Evolutionary conservation across 2,113 vertebrate genomes (phyloP), one percentile per base, ranked within the genome.

Genomic region (Martes martes): DNA sequence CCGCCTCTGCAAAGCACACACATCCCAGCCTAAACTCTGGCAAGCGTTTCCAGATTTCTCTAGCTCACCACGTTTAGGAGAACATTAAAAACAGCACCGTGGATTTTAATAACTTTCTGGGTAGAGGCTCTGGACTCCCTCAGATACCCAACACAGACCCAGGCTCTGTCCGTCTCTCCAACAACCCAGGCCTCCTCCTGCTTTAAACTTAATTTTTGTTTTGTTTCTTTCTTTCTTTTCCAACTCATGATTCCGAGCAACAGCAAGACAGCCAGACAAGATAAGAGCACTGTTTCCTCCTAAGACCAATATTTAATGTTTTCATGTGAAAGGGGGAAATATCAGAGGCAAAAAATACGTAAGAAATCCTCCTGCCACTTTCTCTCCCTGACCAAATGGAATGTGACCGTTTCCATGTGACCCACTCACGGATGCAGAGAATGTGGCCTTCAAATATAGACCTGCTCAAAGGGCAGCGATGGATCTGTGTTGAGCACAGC

Each of bases 391-490:
- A 86, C 42, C 52, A 95, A 97, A 83, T 79, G 76, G 79, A 95
- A 93, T 88, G 39, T 50, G 55, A 61, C 6, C 69, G 47, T 28
- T 89, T 91, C 79, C 80, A 92, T 59, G 65, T 45, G 82, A 91
- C 96, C 26, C 79, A 79, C 42, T 95, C 59, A 93, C 50, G 85
- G 45, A 83, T 42, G 52, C 31, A 94, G 76, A 95, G 89, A 95
- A 95, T 84, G 83, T 31, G 23, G 74, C 50, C 80, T 95, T 97
- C 96, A 98, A 97, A 96, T 97, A 95, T 63, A 96, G 93, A 96
- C 59, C 61, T 95, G 89, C 92, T 94, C 84, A 97, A 96, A 97
- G 96, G 95, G 97, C 93, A 96, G 39, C 50, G 83, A 69, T 80
- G 57, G 94, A 79, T 59, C 97, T 93, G 39, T 92, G 69, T 87